phyloP scores from a whole-genome alignment of 2,888 invertebrate genomes.

The Chesias legatella region DNA sequence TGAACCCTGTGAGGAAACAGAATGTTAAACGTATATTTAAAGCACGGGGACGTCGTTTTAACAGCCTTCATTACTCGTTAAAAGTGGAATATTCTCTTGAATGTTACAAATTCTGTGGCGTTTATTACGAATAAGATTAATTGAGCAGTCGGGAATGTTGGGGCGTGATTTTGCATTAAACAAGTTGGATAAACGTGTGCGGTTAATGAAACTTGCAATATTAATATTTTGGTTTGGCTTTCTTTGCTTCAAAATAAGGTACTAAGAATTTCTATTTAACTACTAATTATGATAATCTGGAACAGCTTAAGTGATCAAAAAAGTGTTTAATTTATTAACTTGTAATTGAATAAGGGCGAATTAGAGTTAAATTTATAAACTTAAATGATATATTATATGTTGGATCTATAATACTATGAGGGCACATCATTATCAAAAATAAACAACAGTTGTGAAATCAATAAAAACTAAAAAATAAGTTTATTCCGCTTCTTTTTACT shows the following conservation, averaged over 20 bases:
- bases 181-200: slow-evolving; percentile 19
- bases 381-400: too few species aligned
- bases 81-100: slow-evolving; percentile 38
- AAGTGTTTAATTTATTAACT: too few species aligned
- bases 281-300: too few species aligned
- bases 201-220: background rate
- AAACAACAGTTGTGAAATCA: too few species aligned
- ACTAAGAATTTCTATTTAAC: too few species aligned
- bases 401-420: too few species aligned
- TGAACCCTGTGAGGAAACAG: too few species aligned
- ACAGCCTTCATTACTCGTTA: slow-evolving; percentile 41
- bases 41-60: slow-evolving; percentile 29
- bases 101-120: slow-evolving; percentile 41
- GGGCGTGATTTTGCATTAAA: slow-evolving; percentile 30
- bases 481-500: too few species aligned
- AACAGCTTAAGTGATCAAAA: too few species aligned
- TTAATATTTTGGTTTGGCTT: slow-evolving; percentile 12
- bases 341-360: too few species aligned
- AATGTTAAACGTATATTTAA: slow-evolving; percentile 22
- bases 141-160: slow-evolving; percentile 31
- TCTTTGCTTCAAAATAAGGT: background rate
- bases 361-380: slow-evolving; percentile 16
- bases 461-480: too few species aligned
- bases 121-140: slow-evolving; percentile 47
- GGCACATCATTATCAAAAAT: too few species aligned